Base-by-base conservation (phyloP, 2,113 vertebrate species). In the Zosterops lateralis region DNA sequence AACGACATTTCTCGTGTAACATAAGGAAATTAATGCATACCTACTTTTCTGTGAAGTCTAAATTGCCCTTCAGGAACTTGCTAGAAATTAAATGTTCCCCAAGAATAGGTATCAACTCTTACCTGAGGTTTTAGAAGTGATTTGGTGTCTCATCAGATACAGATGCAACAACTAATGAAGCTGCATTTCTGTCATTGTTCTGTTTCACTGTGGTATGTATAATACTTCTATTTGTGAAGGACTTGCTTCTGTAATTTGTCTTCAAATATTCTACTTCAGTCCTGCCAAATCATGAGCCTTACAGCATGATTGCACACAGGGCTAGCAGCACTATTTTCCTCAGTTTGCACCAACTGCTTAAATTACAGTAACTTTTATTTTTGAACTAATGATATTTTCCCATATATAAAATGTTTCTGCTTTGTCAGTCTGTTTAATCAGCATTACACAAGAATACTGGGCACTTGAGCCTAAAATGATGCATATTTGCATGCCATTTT, bases 371-470 rank as follows among this genome's bases (percentile, higher is more conserved):
- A 87, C 47, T 89, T 93, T 84, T 74, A 91, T 73, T 92, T 89
- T 76, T 29, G 51, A 82, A 61, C 56, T 89, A 84, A 95, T 89
- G 81, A 38, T 19, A 48, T 84, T 92, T 78, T 68, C 38, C 38
- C 28, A 42, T 67, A 72, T 89, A 85, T 78, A 87, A 60, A 85
- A 53, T 75, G 17, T 12, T 58, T 80, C 68, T 89, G 76, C 50
- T 88, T 83, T 85, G 42, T 86, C 81, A 81, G 91, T 73, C 45
- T 76, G 65, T 89, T 89, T 78, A 93, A 91, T 86, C 58, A 95
- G 34, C 38, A 57, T 31, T 95, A 64, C n/a, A 80, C 17, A 85
- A 50, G 54, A 68, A 95, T 75, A 95, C 34, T 89, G 58, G 77
- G 68, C 48, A 31, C 64, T 80, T 87, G 65, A 94, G 71, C 24